Conservation (phyloP, 2,113 vertebrate genomes). For the Trematocara unimaculatum region DNA sequence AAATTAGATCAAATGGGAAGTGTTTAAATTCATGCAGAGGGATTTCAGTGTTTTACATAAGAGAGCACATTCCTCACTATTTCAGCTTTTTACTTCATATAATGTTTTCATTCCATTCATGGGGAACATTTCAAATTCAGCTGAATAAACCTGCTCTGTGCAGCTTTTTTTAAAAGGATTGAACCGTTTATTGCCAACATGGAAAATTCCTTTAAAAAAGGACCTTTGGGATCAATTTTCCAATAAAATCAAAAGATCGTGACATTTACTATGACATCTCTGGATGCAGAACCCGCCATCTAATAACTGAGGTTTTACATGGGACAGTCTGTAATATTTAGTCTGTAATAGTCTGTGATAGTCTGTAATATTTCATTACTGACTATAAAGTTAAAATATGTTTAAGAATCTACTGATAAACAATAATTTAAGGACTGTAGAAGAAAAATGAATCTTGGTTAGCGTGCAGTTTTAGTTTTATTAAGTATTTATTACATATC, state of each 20-base stretch:
- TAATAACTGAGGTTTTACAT: background rate
- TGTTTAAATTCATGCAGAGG: background rate
- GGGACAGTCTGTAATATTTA: background rate
- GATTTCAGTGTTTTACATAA: background rate
- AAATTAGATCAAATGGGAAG: background rate
- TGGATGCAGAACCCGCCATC: background rate
- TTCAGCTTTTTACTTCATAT: background rate
- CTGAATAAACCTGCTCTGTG: background rate
- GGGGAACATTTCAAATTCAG: background rate
- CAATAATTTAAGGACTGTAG: background rate
- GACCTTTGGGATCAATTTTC: background rate
- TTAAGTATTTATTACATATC: background rate
- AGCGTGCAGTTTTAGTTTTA: background rate
- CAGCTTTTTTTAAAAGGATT: background rate
- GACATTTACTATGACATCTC: background rate
- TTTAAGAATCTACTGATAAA: background rate
- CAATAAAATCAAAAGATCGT: background rate
- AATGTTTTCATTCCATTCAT: background rate
- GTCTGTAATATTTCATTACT: background rate
- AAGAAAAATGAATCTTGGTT: background rate
- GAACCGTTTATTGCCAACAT: background rate
- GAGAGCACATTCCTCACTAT: background rate
- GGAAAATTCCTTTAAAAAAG: background rate
- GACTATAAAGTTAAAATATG: background rate
- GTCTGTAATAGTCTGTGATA: background rate